Evolutionary conservation across 1,140 invertebrate genomes (phyloP), one percentile per base, ranked within the genome.

Genomic region (Brachionus manjavacas): DNA sequence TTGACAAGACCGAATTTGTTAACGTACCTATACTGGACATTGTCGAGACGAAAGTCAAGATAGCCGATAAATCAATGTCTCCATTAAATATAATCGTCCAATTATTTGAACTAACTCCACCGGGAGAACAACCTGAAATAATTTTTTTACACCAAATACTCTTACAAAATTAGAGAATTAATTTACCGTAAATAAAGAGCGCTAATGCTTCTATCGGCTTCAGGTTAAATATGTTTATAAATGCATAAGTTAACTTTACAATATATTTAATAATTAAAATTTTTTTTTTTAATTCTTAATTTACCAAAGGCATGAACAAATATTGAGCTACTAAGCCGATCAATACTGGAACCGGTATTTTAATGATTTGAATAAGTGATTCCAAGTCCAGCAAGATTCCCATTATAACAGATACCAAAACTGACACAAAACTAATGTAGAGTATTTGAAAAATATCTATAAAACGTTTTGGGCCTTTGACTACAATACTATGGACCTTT

Each of bases 81-180:
- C 84, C 84, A 70, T 84, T 68, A 20, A 84, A 84, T 25, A 84
- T 35, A 39, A 84, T 43, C 14, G 84, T 84, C 84, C 84, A 84
- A 60, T 78, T 68, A 41, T 84, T 84, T 28, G 72, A 78, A 20
- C 72, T 41, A 14, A 49, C 43, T 14, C 84, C 72, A 66, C 84
- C 84, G 7, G 84, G 84, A 8, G 68, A 84, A 39, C 84, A 84
- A 14, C 84, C 68, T 72, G 20, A n/a, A 39, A 23, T 7, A 72
- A 72, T 23, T 72, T 20, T 72, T 20, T 41, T 31, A 70, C 0
- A 25, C 7, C 68, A 16, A 16, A 16, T 43, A 9, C 7, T 35
- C 7, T 35, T 35, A 6, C 31, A 35, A 35, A 35, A 31, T 1
- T 6, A 35, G 31, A 0, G 0, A 6, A 35, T 35, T 6, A 6